Evolutionary conservation across 2,797 vertebrate species (phyloP).

Genomic region (Brachyalestes nurse): DNA sequence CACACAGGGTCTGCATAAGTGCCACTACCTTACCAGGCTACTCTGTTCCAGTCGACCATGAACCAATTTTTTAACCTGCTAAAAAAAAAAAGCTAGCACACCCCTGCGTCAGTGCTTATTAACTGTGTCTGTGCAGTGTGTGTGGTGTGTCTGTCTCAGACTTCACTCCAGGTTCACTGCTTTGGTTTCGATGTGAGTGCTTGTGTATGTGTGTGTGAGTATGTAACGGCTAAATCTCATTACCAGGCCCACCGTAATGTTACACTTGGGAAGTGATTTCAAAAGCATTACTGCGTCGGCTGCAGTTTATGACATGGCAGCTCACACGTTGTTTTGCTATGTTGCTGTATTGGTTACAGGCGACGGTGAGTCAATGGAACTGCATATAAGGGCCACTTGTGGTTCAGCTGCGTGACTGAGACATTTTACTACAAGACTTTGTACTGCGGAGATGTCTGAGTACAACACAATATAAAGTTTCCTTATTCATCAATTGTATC

Average conservation of each 20-base stretch:
- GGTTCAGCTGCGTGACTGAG: constrained; percentile 13
- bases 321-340: constrained; percentile 39
- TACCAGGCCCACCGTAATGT: constrained; percentile 46
- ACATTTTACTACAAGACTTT: constrained; percentile 20
- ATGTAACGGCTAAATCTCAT: constrained; percentile 43
- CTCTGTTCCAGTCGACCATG: constrained; percentile 24
- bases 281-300: constrained; percentile 40
- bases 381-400: constrained; percentile 21
- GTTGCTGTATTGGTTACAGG: constrained; percentile 52
- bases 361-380: constrained; percentile 39
- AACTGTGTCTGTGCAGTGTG: constrained; percentile 35
- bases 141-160: constrained; percentile 34
- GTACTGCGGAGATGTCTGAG: constrained; percentile 12
- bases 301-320: constrained; percentile 46
- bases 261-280: constrained; percentile 46
- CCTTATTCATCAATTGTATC: constrained; percentile 1
- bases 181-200: constrained; percentile 16
- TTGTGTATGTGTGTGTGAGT: constrained; percentile 11
- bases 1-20: constrained; percentile 8
- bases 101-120: constrained; percentile 21
- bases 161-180: constrained; percentile 28
- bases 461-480: constrained; percentile 14
- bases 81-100: constrained; percentile 16
- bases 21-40: constrained; percentile 5
- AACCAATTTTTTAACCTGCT: constrained; percentile 22